A percentile compares a stretch with the other conserved stretches of the same genome.
These are phyloP conservation scores for Mellivora capensis DNA, from an alignment of 2,113 vertebrate genomes.

Conservation along the genomic window DNA sequence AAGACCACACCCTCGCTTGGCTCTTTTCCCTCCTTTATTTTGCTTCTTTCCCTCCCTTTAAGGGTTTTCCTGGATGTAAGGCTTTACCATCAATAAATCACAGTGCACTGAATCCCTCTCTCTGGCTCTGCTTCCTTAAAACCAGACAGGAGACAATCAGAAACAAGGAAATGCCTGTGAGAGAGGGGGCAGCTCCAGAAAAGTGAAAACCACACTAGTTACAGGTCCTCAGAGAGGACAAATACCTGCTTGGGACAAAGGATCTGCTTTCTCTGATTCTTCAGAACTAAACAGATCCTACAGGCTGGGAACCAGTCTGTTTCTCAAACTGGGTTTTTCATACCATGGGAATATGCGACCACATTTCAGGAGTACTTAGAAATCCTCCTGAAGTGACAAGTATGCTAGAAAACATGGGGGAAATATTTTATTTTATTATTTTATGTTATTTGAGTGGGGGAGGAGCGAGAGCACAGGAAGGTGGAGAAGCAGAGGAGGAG, in stretches of 20 bases:
- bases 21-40: neutral
- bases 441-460: neutral
- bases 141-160: neutral
- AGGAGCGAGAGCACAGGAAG: neutral
- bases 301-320: neutral
- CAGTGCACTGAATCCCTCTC: neutral
- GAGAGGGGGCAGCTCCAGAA: neutral
- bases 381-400: neutral
- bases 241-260: neutral
- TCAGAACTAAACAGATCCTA: neutral
- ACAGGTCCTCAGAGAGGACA: neutral
- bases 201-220: neutral
- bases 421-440: neutral
- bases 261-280: neutral
- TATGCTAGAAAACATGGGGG: neutral
- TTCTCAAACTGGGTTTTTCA: neutral
- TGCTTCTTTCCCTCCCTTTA: neutral
- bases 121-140: neutral
- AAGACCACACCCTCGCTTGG: too few relatives aligned
- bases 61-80: neutral
- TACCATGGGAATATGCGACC: neutral
- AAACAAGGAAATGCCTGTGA: neutral
- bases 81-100: neutral
- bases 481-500: neutral
- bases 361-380: neutral